phyloP scores from a whole-genome alignment of 2,113 vertebrate genomes.

The Centropristis striata region DNA sequence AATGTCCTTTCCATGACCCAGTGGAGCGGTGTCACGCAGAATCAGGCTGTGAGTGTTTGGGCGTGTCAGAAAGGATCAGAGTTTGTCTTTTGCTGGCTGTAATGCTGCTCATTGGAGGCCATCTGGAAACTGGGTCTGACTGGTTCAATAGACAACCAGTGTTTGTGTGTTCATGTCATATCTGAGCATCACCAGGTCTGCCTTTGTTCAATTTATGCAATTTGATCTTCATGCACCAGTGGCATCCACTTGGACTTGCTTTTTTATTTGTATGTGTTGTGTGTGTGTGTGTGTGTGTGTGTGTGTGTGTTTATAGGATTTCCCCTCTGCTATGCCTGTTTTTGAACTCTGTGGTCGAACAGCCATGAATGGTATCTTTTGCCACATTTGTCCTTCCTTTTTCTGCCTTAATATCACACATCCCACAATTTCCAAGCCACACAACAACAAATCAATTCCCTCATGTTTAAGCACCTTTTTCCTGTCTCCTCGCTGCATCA shows the following conservation, averaged over 20 bases:
- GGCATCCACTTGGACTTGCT: constrained; percentile 12
- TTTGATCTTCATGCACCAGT: constrained; percentile 40
- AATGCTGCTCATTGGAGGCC: constrained; percentile 24
- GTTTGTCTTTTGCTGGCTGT: constrained; percentile 42
- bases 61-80: constrained; percentile 40
- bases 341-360: constrained; percentile 38
- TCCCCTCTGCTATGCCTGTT: constrained; percentile 26
- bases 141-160: not conserved
- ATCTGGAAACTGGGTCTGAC: constrained; percentile 38
- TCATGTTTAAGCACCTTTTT: constrained; percentile 30
- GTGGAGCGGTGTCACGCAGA: not conserved
- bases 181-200: constrained; percentile 44
- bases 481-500: constrained; percentile 12
- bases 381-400: constrained; percentile 15
- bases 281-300: constrained; percentile 1
- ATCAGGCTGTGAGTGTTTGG: constrained; percentile 25
- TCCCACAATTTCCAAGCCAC: not conserved
- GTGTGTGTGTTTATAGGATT: constrained; percentile 41
- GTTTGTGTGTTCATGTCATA: constrained; percentile 39
- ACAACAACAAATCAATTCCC: constrained; percentile 38
- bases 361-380: constrained; percentile 39
- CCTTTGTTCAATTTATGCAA: constrained; percentile 43
- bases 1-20: constrained; percentile 6
- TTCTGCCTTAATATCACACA: not conserved
- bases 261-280: constrained; percentile 3